Percentiles rank a stretch among this genome's conserved stretches.
phyloP scores from a whole-genome alignment of 2,888 invertebrate genomes.

The Pecten maximus region DNA sequence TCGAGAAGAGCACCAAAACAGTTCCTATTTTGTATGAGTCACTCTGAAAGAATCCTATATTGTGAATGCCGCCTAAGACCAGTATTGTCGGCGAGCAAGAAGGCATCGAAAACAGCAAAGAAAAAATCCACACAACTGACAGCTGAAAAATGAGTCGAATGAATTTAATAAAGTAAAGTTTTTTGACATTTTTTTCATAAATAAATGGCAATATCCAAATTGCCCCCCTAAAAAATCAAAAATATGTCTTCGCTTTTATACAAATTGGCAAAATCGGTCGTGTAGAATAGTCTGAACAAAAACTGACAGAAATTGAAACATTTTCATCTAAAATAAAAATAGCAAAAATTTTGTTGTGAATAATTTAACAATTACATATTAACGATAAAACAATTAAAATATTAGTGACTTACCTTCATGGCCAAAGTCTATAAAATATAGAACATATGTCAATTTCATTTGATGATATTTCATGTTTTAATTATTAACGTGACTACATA shows the following conservation, averaged over 20 bases:
- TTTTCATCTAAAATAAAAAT: neutral
- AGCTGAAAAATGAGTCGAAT: conserved; percentile 27
- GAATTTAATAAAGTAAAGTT: conserved; percentile 13
- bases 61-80: neutral
- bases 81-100: neutral
- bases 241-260: too few relatives aligned
- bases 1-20: neutral
- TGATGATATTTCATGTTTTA: neutral
- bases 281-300: neutral
- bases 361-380: neutral
- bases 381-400: neutral
- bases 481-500: neutral
- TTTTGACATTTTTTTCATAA: neutral
- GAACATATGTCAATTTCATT: neutral
- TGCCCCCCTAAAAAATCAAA: neutral
- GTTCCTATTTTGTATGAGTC: neutral
- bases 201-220: neutral
- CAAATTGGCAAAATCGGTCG: neutral
- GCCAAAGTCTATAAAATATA: neutral
- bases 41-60: neutral
- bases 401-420: neutral
- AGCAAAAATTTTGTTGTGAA: neutral
- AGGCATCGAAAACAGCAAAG: conserved; percentile 11
- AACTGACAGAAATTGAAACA: neutral
- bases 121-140: neutral